phyloP scores from a whole-genome alignment of 2,113 vertebrate species.

The Poeciliopsis prolifica region DNA sequence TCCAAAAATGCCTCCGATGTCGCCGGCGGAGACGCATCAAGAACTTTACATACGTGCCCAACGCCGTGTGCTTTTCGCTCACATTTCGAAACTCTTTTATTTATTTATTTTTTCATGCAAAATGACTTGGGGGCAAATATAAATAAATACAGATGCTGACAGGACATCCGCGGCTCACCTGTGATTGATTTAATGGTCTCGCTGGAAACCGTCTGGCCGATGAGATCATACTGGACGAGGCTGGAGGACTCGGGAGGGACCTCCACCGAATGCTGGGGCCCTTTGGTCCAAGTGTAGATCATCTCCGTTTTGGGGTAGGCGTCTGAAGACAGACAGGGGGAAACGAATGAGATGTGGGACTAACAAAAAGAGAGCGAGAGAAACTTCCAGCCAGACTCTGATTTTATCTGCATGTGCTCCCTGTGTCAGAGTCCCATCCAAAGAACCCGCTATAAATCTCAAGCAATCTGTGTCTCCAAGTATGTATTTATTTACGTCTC shows the following conservation, averaged over 20 bases:
- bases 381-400: too few species aligned
- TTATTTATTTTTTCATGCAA: background rate
- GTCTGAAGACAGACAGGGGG: conserved; percentile 80
- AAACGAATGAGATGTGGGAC: conserved; percentile 11
- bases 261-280: conserved; percentile 94
- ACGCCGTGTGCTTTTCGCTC: background rate
- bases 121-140: too few species aligned
- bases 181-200: conserved; percentile 98
- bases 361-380: background rate
- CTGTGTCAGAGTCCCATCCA: too few species aligned
- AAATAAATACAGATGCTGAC: background rate
- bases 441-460: too few species aligned
- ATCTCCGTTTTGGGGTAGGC: conserved; percentile 98
- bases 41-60: background rate
- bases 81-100: background rate
- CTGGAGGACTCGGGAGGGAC: conserved; percentile 97
- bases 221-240: conserved; percentile 97
- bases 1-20: background rate
- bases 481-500: too few species aligned
- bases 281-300: conserved; percentile 99
- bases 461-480: too few species aligned
- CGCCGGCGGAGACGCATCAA: background rate
- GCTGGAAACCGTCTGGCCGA: conserved; percentile 94
- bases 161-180: conserved; percentile 76
- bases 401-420: background rate